Evolutionary conservation across 2,113 vertebrate species (phyloP).

Genomic region (Perca flavescens): DNA sequence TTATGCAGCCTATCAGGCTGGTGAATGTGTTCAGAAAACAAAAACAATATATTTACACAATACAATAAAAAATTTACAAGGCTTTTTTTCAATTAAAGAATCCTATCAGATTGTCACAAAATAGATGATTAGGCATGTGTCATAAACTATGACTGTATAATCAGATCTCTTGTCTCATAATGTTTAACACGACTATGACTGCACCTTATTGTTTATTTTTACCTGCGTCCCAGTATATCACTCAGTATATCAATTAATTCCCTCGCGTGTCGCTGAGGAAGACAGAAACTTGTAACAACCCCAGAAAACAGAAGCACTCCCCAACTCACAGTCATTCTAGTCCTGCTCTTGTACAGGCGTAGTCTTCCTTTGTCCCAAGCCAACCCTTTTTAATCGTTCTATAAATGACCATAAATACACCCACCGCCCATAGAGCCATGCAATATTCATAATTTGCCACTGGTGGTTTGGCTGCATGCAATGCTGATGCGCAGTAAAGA

Average conservation of each 20-base stretch:
- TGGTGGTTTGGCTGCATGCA: not conserved
- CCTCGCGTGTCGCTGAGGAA: no score
- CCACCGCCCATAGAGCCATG: no score
- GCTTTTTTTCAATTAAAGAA: not conserved
- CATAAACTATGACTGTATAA: no score
- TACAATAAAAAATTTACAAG: not conserved
- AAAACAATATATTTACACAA: not conserved
- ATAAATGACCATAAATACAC: no score
- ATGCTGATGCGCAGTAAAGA: conserved; percentile 5
- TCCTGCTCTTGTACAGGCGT: not conserved
- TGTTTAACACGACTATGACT: not conserved
- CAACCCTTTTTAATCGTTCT: no score
- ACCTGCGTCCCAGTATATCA: no score
- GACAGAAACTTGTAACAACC: no score
- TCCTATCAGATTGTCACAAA: not conserved
- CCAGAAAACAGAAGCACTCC: not conserved
- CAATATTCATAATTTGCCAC: conserved; percentile 7
- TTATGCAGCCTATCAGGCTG: not conserved
- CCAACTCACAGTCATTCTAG: not conserved
- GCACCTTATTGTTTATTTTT: not conserved
- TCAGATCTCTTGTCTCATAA: not conserved
- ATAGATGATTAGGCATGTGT: not conserved
- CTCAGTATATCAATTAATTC: conserved; percentile 59
- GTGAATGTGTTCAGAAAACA: not conserved
- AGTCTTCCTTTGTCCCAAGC: not conserved